Percentiles rank a stretch among this genome's conserved stretches.
Conservation (phyloP, 1,140 invertebrate genomes). For the Battus philenor region DNA sequence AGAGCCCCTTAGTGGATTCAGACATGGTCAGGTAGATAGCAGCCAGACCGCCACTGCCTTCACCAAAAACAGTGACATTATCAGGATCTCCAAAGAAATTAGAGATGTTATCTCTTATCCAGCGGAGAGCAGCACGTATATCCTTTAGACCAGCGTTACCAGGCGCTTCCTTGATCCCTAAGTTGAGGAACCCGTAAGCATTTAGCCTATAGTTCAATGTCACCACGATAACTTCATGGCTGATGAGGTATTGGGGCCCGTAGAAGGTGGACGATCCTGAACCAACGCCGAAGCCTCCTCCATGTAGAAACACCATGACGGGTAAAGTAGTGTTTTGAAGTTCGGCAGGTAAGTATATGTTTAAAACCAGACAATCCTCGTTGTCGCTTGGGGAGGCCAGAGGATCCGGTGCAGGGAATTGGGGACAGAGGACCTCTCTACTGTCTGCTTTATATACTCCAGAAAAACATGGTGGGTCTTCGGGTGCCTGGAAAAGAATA, state of each 20-base stretch:
- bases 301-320: constrained; percentile 81
- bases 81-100: constrained; percentile 81
- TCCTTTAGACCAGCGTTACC: constrained; percentile 72
- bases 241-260: constrained; percentile 73
- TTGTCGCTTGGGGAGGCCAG: constrained; percentile 52
- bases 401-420: constrained; percentile 52
- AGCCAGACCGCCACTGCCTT: constrained; percentile 78
- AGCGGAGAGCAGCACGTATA: constrained; percentile 79
- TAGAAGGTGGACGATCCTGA: constrained; percentile 70
- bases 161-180: constrained; percentile 72
- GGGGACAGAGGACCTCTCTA: constrained; percentile 47
- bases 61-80: constrained; percentile 79
- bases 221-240: constrained; percentile 75
- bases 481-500: constrained; percentile 44
- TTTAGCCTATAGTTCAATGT: constrained; percentile 78
- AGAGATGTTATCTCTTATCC: constrained; percentile 80
- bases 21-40: constrained; percentile 77
- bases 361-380: constrained; percentile 79
- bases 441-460: constrained; percentile 54
- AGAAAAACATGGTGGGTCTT: constrained; percentile 38
- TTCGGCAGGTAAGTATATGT: constrained; percentile 75
- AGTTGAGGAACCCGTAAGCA: constrained; percentile 80
- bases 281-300: constrained; percentile 77
- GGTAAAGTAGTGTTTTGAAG: constrained; percentile 56
- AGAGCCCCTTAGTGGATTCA: constrained; percentile 76